phyloP scores from a whole-genome alignment of 2,888 invertebrate species.

The Sesia apiformis region DNA sequence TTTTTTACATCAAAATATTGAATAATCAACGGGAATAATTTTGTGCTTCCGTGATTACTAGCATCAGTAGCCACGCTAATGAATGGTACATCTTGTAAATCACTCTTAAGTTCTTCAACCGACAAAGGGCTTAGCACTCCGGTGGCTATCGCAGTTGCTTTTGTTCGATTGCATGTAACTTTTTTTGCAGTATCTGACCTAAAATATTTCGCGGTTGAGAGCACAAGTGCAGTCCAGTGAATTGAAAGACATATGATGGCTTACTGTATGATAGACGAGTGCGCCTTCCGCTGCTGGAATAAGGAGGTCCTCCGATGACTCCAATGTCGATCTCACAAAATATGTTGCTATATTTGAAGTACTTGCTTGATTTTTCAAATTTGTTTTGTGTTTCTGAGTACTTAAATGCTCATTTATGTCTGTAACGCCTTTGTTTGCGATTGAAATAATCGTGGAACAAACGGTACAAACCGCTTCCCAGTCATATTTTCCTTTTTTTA shows the following conservation, averaged over 20 bases:
- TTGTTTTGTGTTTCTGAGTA: slow-evolving; percentile 9
- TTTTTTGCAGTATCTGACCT: slow-evolving; percentile 16
- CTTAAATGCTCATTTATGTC: slow-evolving; percentile 6
- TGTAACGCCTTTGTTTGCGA: slow-evolving; percentile 7
- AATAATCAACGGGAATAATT: slow-evolving; percentile 13
- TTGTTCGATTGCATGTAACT: slow-evolving; percentile 12
- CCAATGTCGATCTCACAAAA: slow-evolving; percentile 6
- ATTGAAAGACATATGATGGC: slow-evolving; percentile 17
- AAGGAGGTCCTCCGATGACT: slow-evolving; percentile 6
- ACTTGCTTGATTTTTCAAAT: slow-evolving; percentile 7
- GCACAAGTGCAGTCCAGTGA: slow-evolving; percentile 18
- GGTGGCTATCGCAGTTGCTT: slow-evolving; percentile 11
- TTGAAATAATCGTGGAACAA: slow-evolving; percentile 8
- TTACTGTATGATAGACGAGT: slow-evolving; percentile 18
- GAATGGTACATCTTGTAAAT: slow-evolving; percentile 12
- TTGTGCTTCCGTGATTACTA: slow-evolving; percentile 12
- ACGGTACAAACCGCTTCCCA: slow-evolving; percentile 4
- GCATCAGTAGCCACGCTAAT: slow-evolving; percentile 11
- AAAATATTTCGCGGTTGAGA: slow-evolving; percentile 13
- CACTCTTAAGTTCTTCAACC: slow-evolving; percentile 8
- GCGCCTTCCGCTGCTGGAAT: slow-evolving; percentile 16
- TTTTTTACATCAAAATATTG: slow-evolving; percentile 13
- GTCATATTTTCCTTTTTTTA: slow-evolving; percentile 9
- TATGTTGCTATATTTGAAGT: slow-evolving; percentile 6
- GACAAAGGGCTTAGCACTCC: slow-evolving; percentile 6